Evolutionary conservation across 2,888 invertebrate genomes (phyloP).

Genomic region (Ormyrus nitidulus): DNA sequence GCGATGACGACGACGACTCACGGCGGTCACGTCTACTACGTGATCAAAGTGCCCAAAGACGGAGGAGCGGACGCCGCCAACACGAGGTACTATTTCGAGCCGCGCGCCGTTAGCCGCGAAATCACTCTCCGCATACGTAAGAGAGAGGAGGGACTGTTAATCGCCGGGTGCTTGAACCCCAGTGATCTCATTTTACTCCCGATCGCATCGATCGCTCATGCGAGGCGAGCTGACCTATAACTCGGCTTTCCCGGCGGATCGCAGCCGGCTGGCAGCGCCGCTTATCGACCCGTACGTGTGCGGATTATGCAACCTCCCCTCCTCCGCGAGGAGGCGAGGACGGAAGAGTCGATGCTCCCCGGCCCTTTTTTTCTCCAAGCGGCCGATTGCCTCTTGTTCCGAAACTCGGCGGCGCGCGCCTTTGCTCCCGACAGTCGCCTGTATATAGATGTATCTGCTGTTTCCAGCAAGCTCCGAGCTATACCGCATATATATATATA

Average conservation of each 20-base stretch:
- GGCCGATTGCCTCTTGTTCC: slow-evolving; percentile 29
- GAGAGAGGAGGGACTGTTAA: no score
- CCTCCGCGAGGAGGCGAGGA: background rate
- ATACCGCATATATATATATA: background rate
- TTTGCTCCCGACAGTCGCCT: background rate
- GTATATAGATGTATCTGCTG: no score
- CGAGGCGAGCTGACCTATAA: no score
- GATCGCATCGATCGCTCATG: no score
- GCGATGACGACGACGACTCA: slow-evolving; percentile 76
- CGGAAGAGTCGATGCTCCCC: slow-evolving; percentile 20
- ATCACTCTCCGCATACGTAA: background rate
- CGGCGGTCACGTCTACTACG: slow-evolving; percentile 84
- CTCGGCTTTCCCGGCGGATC: no score
- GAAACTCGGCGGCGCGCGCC: slow-evolving; percentile 29
- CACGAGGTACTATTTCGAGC: slow-evolving; percentile 68
- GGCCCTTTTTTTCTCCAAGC: background rate
- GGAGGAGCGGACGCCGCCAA: slow-evolving; percentile 62
- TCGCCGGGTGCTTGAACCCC: no score
- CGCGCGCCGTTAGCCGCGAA: background rate
- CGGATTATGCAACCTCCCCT: no score
- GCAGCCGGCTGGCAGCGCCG: background rate
- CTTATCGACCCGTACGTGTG: slow-evolving; percentile 38
- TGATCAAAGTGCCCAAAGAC: slow-evolving; percentile 80
- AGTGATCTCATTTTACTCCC: no score
- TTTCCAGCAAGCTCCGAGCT: no score